Conservation (phyloP, 2,888 invertebrate genomes). For the Lamellibrachia columna region DNA sequence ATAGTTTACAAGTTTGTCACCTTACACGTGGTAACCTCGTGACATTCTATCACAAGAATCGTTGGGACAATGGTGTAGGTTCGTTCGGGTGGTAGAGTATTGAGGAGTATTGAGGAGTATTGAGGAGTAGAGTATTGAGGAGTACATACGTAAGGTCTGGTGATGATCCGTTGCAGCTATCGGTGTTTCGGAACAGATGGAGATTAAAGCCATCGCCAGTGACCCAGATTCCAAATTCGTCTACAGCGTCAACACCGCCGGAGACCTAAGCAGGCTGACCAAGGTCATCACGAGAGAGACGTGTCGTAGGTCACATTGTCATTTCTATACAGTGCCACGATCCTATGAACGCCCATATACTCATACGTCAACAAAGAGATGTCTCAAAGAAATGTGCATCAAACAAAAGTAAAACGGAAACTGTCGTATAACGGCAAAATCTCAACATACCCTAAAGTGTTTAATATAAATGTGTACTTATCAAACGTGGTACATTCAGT, state of each 20-base stretch:
- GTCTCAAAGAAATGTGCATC: not conserved
- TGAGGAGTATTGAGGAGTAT: not conserved
- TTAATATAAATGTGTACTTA: too few species aligned
- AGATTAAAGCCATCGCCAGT: not conserved
- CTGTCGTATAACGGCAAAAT: too few species aligned
- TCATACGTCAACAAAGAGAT: not conserved
- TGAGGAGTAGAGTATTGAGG: not conserved
- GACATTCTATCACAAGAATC: not conserved
- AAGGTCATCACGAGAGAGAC: not conserved
- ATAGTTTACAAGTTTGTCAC: not conserved
- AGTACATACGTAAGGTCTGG: not conserved
- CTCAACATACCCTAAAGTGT: too few species aligned
- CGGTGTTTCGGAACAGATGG: not conserved
- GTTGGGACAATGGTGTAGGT: not conserved
- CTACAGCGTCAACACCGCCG: not conserved
- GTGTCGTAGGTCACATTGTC: not conserved
- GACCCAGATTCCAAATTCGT: not conserved
- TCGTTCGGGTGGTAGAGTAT: not conserved
- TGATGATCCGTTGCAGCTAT: not conserved
- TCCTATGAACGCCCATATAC: not conserved
- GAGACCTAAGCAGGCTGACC: not conserved
- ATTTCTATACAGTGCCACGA: not conserved
- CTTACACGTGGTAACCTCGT: not conserved
- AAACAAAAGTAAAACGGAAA: too few species aligned
- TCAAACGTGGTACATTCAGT: too few species aligned